Percentiles rank a stretch among this genome's conserved stretches.
Conservation (phyloP, 2,888 invertebrate species). For the Steromphala cineraria region DNA sequence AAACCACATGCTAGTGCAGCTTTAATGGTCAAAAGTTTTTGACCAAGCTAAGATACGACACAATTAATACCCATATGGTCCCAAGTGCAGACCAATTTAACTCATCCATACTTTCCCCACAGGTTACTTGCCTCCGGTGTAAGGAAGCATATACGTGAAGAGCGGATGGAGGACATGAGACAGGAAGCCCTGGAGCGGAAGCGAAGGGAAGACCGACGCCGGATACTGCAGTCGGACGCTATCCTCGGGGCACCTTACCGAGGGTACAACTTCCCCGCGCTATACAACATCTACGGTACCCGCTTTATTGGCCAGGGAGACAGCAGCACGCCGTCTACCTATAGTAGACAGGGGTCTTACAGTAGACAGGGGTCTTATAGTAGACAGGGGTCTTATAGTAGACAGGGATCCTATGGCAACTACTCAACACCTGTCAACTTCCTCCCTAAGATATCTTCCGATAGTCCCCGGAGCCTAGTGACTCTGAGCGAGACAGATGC, state of each 20-base stretch:
- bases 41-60: no score
- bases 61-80: no score
- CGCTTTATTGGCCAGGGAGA: background rate
- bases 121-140: slow-evolving; percentile 52
- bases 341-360: background rate
- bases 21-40: no score
- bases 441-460: background rate
- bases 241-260: slow-evolving; percentile 29
- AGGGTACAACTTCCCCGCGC: slow-evolving; percentile 25
- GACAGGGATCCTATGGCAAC: background rate
- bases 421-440: background rate
- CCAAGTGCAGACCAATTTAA: background rate
- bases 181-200: slow-evolving; percentile 51
- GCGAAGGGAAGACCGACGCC: slow-evolving; percentile 54
- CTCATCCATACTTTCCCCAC: background rate
- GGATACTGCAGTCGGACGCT: slow-evolving; percentile 50
- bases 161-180: slow-evolving; percentile 53
- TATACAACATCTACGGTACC: slow-evolving; percentile 38
- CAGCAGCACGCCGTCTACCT: background rate
- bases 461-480: slow-evolving; percentile 1
- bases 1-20: no score
- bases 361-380: background rate
- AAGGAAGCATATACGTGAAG: slow-evolving; percentile 58
- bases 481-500: background rate
- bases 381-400: background rate